A percentile compares a stretch with the other conserved stretches of the same genome.
These are phyloP conservation scores for Euzetes globulus DNA, from an alignment of 2,888 invertebrate species.

Conservation along the genomic window DNA sequence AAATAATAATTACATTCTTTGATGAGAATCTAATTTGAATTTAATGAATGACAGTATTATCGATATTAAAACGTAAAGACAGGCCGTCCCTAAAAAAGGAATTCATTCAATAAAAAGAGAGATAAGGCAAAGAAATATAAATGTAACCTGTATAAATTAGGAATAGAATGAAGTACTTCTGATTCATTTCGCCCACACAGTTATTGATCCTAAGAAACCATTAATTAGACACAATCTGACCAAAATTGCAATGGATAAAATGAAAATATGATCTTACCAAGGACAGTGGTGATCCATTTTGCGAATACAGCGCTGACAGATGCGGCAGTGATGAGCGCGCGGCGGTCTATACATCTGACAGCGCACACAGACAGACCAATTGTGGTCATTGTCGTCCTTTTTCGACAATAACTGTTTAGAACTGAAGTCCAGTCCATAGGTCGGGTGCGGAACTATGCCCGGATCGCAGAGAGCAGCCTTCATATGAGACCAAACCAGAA, in stretches of 20 bases:
- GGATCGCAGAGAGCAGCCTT: conserved; percentile 82
- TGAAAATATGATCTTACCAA: conserved; percentile 52
- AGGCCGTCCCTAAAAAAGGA: background rate
- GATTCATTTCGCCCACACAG: conserved; percentile 83
- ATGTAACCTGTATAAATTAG: conserved; percentile 64
- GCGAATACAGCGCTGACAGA: conserved; percentile 71
- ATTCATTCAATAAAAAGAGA: background rate
- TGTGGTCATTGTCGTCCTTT: conserved; percentile 40
- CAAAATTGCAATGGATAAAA: background rate
- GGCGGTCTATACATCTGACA: conserved; percentile 76
- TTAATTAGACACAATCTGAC: background rate
- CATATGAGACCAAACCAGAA: conserved; percentile 67
- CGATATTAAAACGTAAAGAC: background rate
- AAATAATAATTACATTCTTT: conserved; percentile 60
- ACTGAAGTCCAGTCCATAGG: conserved; percentile 57
- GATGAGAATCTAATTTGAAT: conserved; percentile 49
- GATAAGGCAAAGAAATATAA: background rate
- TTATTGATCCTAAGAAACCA: conserved; percentile 65
- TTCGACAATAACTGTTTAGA: conserved; percentile 45
- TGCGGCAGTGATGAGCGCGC: conserved; percentile 76
- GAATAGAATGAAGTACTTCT: conserved; percentile 84
- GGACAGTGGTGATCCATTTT: conserved; percentile 82
- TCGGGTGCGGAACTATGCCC: conserved; percentile 67
- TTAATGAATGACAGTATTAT: conserved; percentile 5
- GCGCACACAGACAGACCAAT: conserved; percentile 69